Conservation (phyloP, 2,888 invertebrate species). For the Meandrusa payeni region DNA sequence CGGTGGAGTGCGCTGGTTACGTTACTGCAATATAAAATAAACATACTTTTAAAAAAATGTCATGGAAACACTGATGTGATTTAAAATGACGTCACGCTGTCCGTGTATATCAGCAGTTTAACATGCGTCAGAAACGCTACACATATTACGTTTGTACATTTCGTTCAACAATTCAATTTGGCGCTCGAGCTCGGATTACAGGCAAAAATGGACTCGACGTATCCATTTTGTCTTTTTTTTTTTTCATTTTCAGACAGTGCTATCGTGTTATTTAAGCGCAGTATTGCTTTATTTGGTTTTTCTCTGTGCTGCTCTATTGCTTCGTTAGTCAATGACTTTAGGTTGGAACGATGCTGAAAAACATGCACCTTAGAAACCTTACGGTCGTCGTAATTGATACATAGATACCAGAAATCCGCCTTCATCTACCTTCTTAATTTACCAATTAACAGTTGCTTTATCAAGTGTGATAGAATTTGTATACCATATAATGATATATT, state of each 20-base stretch:
- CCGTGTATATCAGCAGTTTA: background rate
- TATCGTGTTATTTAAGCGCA: constrained; percentile 18
- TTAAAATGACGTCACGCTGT: background rate
- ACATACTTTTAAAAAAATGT: no score
- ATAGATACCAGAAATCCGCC: no score
- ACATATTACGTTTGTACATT: constrained; percentile 7
- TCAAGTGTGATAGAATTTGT: no score
- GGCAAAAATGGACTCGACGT: constrained; percentile 18
- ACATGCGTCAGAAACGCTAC: background rate
- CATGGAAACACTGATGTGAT: no score
- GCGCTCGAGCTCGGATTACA: constrained; percentile 9
- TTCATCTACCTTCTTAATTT: no score
- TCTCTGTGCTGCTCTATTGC: constrained; percentile 8
- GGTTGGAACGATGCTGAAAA: no score
- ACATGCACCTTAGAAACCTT: background rate
- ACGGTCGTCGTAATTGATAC: no score
- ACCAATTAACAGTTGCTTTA: no score
- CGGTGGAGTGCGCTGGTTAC: no score
- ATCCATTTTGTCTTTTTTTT: constrained; percentile 9
- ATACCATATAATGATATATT: no score
- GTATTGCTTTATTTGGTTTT: constrained; percentile 9
- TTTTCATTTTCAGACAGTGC: constrained; percentile 16
- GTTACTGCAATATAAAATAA: no score
- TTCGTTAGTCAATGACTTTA: constrained; percentile 5
- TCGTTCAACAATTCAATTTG: constrained; percentile 20